A percentile compares a stretch with the other conserved stretches of the same genome.
Evolutionary conservation across 2,888 invertebrate genomes (phyloP).

Genomic region (Lymantria dispar): DNA sequence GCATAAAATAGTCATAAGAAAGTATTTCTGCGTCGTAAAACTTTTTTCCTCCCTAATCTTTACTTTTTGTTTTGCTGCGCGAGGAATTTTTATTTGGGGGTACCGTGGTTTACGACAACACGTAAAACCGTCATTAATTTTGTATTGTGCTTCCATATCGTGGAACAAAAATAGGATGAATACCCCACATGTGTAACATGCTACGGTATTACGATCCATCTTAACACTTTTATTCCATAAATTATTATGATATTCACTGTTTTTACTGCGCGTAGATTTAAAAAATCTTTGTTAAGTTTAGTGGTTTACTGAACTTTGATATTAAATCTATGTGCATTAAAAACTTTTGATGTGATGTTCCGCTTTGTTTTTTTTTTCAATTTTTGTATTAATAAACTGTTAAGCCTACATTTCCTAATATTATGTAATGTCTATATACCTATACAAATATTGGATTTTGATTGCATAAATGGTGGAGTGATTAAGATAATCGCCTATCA

Average conservation of each 20-base stretch:
- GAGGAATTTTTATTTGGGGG: constrained; percentile 49
- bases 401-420: too few species aligned
- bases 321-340: constrained; percentile 9
- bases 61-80: constrained; percentile 36
- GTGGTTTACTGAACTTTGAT: constrained; percentile 29
- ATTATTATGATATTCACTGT: constrained; percentile 11
- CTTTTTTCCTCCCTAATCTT: constrained; percentile 30
- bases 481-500: too few species aligned
- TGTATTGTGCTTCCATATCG: constrained; percentile 48
- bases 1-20: constrained; percentile 12
- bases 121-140: constrained; percentile 61
- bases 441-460: too few species aligned
- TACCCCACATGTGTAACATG: constrained; percentile 30
- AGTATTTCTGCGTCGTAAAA: constrained; percentile 28
- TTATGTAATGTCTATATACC: too few species aligned
- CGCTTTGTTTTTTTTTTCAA: background rate
- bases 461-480: too few species aligned
- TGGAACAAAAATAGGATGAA: constrained; percentile 41
- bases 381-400: too few species aligned
- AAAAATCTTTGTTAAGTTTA: constrained; percentile 17
- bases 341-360: constrained; percentile 6
- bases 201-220: constrained; percentile 11
- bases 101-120: constrained; percentile 49
- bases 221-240: constrained; percentile 15
- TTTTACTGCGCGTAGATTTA: constrained; percentile 12